Conservation (phyloP, 2,113 vertebrate species). For the Coracopsis vasa region DNA sequence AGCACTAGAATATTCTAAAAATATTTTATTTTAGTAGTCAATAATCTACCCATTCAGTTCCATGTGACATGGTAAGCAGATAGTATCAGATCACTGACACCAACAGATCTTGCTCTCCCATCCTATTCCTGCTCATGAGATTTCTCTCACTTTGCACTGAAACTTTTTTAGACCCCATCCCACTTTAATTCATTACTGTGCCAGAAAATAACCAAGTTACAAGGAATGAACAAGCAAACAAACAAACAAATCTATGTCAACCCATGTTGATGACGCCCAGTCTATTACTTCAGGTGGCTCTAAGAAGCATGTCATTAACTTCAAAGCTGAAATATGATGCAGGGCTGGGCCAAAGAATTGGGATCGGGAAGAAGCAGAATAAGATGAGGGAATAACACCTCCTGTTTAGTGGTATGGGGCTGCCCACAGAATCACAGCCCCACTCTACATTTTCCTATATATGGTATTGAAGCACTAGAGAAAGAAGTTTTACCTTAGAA, state of each 20-base stretch:
- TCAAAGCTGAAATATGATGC: not conserved
- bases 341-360: not conserved
- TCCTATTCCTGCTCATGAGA: not conserved
- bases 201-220: not conserved
- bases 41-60: not conserved
- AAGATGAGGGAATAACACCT: not conserved
- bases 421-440: not conserved
- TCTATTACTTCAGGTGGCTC: not conserved
- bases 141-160: not conserved
- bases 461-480: not conserved
- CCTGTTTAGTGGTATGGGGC: not conserved
- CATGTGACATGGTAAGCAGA: not conserved
- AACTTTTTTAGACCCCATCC: not conserved
- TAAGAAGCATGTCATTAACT: not conserved
- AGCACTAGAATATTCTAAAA: not conserved
- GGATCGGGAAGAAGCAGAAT: not conserved
- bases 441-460: not conserved
- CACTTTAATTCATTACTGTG: not conserved
- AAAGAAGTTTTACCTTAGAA: slow-evolving; percentile 83
- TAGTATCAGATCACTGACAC: not conserved
- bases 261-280: not conserved
- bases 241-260: not conserved
- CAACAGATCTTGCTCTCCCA: not conserved
- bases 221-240: not conserved
- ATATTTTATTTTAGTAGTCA: not conserved